Percentiles rank a stretch among this genome's conserved stretches.
Evolutionary conservation across 2,797 vertebrate species (phyloP).

Genomic region (Anableps anableps): DNA sequence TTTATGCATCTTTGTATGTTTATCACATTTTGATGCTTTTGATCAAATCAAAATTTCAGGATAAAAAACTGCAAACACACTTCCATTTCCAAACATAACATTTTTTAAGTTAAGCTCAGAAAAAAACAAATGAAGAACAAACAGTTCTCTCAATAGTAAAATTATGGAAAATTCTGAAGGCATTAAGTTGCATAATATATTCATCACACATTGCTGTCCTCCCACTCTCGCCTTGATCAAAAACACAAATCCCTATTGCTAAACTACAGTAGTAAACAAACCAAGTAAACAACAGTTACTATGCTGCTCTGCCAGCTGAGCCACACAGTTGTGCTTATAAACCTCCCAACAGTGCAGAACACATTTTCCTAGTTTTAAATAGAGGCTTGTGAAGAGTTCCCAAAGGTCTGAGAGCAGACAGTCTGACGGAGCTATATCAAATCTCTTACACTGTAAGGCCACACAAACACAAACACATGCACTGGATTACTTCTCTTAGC

Average conservation of each 20-base stretch:
- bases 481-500: conserved; percentile 1
- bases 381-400: conserved; percentile 26
- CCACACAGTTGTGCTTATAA: conserved; percentile 18
- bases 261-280: conserved; percentile 20
- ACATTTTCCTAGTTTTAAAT: conserved; percentile 26
- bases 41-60: not conserved
- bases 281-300: conserved; percentile 29
- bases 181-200: conserved; percentile 21
- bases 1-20: not conserved
- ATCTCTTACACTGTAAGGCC: conserved; percentile 25
- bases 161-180: conserved; percentile 10
- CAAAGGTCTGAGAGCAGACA: conserved; percentile 19
- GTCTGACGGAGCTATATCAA: conserved; percentile 38
- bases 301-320: conserved; percentile 27
- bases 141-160: not conserved
- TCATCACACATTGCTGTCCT: not conserved
- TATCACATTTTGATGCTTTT: not conserved
- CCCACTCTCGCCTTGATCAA: conserved; percentile 7
- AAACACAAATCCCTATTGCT: conserved; percentile 35
- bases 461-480: conserved; percentile 27
- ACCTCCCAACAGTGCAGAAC: conserved; percentile 6
- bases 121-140: not conserved
- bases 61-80: not conserved
- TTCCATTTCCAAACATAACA: not conserved
- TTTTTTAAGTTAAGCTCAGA: not conserved